A percentile compares a stretch with the other conserved stretches of the same genome.
phyloP scores from a whole-genome alignment of 2,797 vertebrate species.

The Tamandua tetradactyla region DNA sequence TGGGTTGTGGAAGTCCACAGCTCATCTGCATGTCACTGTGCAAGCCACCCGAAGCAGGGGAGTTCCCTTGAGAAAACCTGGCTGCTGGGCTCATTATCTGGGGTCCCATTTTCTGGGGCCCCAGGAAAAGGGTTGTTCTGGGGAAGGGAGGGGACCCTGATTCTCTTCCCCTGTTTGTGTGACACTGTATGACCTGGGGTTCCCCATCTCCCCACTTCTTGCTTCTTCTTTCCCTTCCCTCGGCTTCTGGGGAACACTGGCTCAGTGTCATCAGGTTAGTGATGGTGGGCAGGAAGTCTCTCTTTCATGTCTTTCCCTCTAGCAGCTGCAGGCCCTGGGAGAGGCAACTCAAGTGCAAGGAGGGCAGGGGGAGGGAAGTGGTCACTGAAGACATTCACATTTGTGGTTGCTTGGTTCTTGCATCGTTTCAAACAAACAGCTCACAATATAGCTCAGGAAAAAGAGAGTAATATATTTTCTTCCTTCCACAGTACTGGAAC shows the following conservation, averaged over 20 bases:
- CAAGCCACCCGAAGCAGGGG: neutral
- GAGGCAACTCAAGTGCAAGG: neutral
- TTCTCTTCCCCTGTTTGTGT: neutral
- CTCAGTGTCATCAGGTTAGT: neutral
- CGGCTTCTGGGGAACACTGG: neutral
- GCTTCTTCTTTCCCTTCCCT: neutral
- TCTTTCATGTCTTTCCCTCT: neutral
- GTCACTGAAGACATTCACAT: neutral
- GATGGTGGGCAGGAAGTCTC: accelerated
- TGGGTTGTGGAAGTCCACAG: neutral
- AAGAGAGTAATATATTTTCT: neutral
- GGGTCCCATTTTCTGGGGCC: neutral
- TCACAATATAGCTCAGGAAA: neutral
- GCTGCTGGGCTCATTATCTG: neutral
- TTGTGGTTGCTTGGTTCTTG: neutral
- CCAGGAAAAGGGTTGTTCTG: neutral
- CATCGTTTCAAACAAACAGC: too few relatives aligned
- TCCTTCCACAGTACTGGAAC: neutral
- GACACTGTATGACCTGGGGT: neutral
- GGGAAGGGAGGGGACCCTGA: neutral
- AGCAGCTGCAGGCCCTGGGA: neutral
- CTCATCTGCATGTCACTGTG: neutral
- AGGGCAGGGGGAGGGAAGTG: neutral
- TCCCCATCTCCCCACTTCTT: neutral
- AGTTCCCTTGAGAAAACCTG: neutral